Base-by-base conservation (phyloP, 2,797 vertebrate genomes). In the Rhinoraja longicauda region DNA sequence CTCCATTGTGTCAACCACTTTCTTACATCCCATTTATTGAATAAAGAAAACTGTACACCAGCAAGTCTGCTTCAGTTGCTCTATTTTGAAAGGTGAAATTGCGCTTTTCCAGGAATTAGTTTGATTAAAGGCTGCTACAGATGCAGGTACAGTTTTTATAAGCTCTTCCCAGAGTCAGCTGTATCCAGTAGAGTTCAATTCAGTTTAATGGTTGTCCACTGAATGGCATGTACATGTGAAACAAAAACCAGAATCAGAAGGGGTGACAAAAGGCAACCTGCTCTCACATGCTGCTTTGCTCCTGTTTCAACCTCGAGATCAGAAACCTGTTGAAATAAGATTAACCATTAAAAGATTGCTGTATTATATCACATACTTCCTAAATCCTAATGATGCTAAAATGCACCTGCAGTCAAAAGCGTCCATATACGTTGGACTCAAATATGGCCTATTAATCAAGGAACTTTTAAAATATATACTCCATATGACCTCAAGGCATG, bases 161-260 rank as follows among this genome's bases (percentile, higher is more conserved):
- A 29, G 67, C 70, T 73, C 90, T 92, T 92, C 90, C 67, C 90
- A 92, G 90, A 92, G 90, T 92, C 70, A 75, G 90, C 90, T 75
- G 90, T 92, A 75, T 92, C 90, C 90, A 92, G 90, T 95, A 95
- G 96, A 97, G 96, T 97, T 97, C 97, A 97, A 97, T 97, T 97
- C 97, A 97, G 96, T 96, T 97, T 97, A 97, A 97, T 97, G 97
- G 97, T 96, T 97, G 97, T 96, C 96, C 97, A 97, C 96, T 96
- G 97, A 97, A 97, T 97, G 97, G 96, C 96, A 97, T 95, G 96
- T 97, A 96, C 95, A 95, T 96, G 96, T 96, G 97, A 97, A 97
- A 97, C 97, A 97, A 97, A 97, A 97, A 96, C 97, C 97, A 97
- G 96, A 97, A 96, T 97, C 97, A 97, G 96, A 97, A 95, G 96